Conservation (phyloP, 2,113 vertebrate species). For the Opisthocomus hoazin region DNA sequence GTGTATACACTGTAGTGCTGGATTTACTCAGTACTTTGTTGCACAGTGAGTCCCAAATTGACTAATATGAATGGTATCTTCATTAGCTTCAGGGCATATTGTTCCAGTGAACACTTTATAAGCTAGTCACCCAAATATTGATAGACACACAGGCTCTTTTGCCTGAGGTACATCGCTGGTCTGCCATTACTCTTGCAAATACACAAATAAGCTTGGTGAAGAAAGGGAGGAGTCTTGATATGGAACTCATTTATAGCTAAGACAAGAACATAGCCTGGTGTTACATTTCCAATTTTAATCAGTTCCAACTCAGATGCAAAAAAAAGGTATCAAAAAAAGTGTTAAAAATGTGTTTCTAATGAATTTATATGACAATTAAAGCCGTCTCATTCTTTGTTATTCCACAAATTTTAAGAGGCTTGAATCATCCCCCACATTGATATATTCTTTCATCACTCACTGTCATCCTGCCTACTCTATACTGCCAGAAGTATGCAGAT, state of each 20-base stretch:
- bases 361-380: slow-evolving; percentile 2
- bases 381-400: not conserved
- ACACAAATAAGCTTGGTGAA: not conserved
- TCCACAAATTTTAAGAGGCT: not conserved
- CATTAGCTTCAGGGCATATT: not conserved
- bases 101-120: slow-evolving; percentile 25
- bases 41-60: not conserved
- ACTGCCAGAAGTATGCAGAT: not conserved
- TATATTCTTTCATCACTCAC: not conserved
- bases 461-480: slow-evolving; percentile 22
- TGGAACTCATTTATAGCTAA: not conserved
- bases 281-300: not conserved
- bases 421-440: not conserved
- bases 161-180: not conserved
- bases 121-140: slow-evolving; percentile 3
- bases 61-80: not conserved
- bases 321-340: not conserved
- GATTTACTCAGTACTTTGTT: slow-evolving; percentile 9
- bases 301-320: not conserved
- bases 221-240: not conserved
- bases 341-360: not conserved
- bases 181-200: slow-evolving; percentile 1
- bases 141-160: slow-evolving; percentile 6
- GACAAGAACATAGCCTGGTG: not conserved
- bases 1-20: not conserved